Base-by-base conservation (phyloP, 2,113 vertebrate genomes). In the Cacatua alba region DNA sequence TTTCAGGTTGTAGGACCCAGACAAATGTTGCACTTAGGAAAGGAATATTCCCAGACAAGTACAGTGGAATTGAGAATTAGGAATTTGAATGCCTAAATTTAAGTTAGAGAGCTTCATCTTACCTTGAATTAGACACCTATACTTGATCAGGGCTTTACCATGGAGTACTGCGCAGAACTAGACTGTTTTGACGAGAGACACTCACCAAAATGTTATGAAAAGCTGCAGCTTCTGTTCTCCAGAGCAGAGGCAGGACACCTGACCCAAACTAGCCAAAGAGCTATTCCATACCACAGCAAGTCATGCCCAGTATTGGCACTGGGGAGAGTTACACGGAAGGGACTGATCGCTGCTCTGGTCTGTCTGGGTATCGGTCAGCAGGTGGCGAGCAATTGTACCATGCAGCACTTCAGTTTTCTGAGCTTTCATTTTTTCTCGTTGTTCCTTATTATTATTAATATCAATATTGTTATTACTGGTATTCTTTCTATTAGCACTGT, bases 21-120 rank as follows among this genome's bases (percentile, higher is more conserved):
- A 4, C 29, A 81, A 62, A 19, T 0, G 0, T 26, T 82, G 16
- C 17, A 26, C 7, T 68, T 21, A 4, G 12, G 46, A 68, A 78
- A 78, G 26, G 28, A 62, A 5, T 35, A 60, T 63, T 11, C 12
- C 24, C 23, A 37, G 44, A 39, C 17, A 79, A 59, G 10, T 64
- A 68, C 10, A 33, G 14, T 43, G 11, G 13, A 72, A 33, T 9
- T 63, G 21, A 77, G 46, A 78, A 62, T 20, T 6, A 72, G 46
- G 20, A 72, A 69, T 83, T 13, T 81, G 33, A 83, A 49, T 9
- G 7, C 13, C 9, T 80, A 72, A 55, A 68, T 88, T 60, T 76
- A 72, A 53, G 3, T 67, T 62, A 31, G 33, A 39, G 16, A 81
- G 17, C 60, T 89, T 82, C 28, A 24, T 62, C 14, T 70, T 75